Evolutionary conservation across 2,113 vertebrate species (phyloP).

Genomic region (Eurypyga helias): DNA sequence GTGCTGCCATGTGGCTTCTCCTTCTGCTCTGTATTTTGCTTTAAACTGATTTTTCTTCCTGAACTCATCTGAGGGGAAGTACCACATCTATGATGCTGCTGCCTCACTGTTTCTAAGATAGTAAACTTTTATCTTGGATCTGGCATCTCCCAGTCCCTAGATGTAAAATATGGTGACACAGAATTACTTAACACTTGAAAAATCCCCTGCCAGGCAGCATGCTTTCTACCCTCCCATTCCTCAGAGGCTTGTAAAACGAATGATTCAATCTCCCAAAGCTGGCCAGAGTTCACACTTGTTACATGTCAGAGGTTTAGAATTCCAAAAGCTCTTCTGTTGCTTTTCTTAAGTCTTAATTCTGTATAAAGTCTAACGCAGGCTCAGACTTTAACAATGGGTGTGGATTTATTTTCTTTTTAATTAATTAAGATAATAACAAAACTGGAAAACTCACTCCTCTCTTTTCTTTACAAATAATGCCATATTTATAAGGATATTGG

Average conservation of each 20-base stretch:
- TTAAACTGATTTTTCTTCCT: not conserved
- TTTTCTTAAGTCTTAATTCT: not conserved
- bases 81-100: not conserved
- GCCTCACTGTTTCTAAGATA: not conserved
- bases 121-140: not conserved
- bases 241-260: constrained; percentile 66
- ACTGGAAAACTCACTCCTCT: not conserved
- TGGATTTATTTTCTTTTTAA: not conserved
- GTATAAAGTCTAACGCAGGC: not conserved
- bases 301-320: constrained; percentile 48
- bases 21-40: not conserved
- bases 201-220: constrained; percentile 70
- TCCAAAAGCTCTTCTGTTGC: constrained; percentile 16
- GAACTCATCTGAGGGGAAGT: not conserved
- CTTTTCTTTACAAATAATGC: not conserved
- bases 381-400: not conserved
- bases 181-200: constrained; percentile 79
- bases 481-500: not conserved
- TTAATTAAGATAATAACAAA: not conserved
- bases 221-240: constrained; percentile 74
- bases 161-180: constrained; percentile 75
- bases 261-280: constrained; percentile 71
- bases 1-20: not conserved
- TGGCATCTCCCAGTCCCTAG: constrained; percentile 36
- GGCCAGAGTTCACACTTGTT: constrained; percentile 52